Evolutionary conservation across 2,797 vertebrate species (phyloP).

Genomic region (Sternotherus odoratus): DNA sequence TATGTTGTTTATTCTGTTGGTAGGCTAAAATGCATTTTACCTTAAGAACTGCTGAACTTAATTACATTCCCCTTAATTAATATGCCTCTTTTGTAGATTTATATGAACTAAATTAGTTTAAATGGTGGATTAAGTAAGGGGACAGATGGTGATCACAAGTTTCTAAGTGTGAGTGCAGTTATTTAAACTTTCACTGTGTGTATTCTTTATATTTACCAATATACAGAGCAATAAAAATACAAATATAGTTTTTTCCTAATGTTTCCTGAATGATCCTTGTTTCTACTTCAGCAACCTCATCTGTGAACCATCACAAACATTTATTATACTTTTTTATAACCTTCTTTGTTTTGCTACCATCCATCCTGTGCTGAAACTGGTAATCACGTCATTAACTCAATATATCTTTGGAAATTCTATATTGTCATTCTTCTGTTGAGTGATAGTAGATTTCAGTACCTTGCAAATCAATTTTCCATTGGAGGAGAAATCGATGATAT

Average conservation of each 20-base stretch:
- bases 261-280: background rate
- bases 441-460: background rate
- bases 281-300: background rate
- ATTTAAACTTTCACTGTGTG: background rate
- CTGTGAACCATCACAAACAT: background rate
- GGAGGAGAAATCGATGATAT: background rate
- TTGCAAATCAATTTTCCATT: background rate
- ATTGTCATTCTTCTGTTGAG: background rate
- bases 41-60: constrained; percentile 9
- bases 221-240: background rate
- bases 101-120: constrained; percentile 6
- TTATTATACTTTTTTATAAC: background rate
- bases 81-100: constrained; percentile 16
- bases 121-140: constrained; percentile 12
- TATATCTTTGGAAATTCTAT: background rate
- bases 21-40: constrained; percentile 1
- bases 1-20: constrained; percentile 33
- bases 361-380: background rate
- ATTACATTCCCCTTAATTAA: constrained; percentile 13
- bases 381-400: background rate
- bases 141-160: background rate
- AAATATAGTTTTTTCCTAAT: background rate
- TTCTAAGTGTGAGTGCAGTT: background rate
- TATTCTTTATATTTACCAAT: background rate
- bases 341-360: constrained; percentile 23